Conservation (phyloP, 2,797 vertebrate species). For the Acipenser transmontanus region DNA sequence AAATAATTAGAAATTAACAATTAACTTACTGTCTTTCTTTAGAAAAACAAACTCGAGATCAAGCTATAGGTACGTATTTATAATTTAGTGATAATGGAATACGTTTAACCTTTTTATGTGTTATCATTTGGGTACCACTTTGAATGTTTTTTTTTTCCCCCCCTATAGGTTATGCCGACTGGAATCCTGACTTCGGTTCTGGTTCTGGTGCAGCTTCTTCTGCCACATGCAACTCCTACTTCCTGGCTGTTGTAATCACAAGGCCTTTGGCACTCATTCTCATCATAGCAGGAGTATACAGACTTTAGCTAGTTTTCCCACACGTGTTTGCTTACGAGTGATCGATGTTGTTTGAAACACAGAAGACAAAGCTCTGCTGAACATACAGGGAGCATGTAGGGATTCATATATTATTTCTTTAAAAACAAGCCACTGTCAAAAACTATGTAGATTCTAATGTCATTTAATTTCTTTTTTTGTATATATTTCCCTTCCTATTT, state of each 20-base stretch:
- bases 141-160: not conserved
- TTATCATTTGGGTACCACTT: not conserved
- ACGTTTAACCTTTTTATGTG: not conserved
- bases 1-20: not conserved
- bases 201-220: not conserved
- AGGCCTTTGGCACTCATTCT: slow-evolving; percentile 42
- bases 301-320: slow-evolving; percentile 44
- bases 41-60: slow-evolving; percentile 53
- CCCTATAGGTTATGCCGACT: slow-evolving; percentile 33
- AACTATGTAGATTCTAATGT: too few species aligned
- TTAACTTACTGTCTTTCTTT: slow-evolving; percentile 23
- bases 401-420: too few species aligned
- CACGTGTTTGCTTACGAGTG: slow-evolving; percentile 43
- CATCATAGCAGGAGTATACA: slow-evolving; percentile 39
- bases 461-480: too few species aligned
- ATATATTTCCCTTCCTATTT: too few species aligned
- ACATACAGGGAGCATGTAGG: not conserved
- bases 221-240: slow-evolving; percentile 21
- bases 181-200: slow-evolving; percentile 37
- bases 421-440: too few species aligned
- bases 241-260: slow-evolving; percentile 29
- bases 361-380: not conserved
- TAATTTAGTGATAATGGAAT: slow-evolving; percentile 11
- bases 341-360: not conserved
- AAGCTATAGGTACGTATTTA: slow-evolving; percentile 30